Conservation (phyloP, 2,888 invertebrate species). For the Dryomyza anilis region DNA sequence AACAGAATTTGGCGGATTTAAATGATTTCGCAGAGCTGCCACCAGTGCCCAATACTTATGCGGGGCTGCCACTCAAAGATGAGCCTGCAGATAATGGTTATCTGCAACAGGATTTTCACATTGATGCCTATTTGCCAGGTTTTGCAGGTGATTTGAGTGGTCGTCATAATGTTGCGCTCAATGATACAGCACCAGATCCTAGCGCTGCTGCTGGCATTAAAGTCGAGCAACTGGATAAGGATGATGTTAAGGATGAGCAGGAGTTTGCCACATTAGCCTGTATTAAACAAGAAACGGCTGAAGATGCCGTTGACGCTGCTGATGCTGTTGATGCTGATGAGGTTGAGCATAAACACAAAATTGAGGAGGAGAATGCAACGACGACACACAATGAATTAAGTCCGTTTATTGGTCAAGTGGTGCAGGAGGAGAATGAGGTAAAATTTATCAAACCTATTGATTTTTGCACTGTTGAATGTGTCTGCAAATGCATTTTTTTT, state of each 20-base stretch:
- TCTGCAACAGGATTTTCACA: conserved; percentile 43
- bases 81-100: conserved; percentile 54
- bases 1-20: conserved; percentile 67
- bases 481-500: no score
- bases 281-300: no score
- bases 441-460: no score
- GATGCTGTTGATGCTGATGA: conserved; percentile 31
- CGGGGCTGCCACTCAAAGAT: conserved; percentile 58
- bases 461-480: no score
- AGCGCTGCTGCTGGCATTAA: conserved; percentile 42
- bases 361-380: conserved; percentile 6
- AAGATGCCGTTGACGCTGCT: conserved; percentile 33
- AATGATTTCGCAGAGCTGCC: conserved; percentile 63
- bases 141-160: conserved; percentile 33
- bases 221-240: conserved; percentile 42
- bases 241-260: no score
- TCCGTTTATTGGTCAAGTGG: conserved; percentile 47
- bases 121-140: conserved; percentile 47
- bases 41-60: conserved; percentile 46
- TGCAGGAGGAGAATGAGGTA: no score
- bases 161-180: conserved; percentile 41
- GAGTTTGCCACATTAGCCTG: no score
- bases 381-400: conserved; percentile 35
- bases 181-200: conserved; percentile 53
- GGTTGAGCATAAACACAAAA: conserved; percentile 24